Evolutionary conservation across 1,140 invertebrate genomes (phyloP).

Genomic region (Belonocnema kinseyi): DNA sequence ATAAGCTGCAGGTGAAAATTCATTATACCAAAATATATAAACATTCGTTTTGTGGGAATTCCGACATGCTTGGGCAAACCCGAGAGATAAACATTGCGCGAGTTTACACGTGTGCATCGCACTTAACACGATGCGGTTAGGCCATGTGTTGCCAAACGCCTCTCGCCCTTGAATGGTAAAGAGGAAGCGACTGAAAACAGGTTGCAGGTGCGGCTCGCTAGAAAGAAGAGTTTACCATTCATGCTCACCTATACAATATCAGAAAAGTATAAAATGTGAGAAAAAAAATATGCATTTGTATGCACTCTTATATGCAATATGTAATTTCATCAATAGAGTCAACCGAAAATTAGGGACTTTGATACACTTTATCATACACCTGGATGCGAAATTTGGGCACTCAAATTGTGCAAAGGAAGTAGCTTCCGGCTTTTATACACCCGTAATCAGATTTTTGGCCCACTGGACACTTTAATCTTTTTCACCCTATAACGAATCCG

Average conservation of each 20-base stretch:
- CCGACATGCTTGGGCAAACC: not conserved
- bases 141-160: slow-evolving; percentile 56
- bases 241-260: slow-evolving; percentile 24
- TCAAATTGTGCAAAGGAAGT: not conserved
- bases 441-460: not conserved
- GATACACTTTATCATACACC: too few species aligned
- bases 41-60: not conserved
- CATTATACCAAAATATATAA: not conserved
- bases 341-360: too few species aligned
- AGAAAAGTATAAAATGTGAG: slow-evolving; percentile 22
- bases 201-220: slow-evolving; percentile 51
- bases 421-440: slow-evolving; percentile 12
- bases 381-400: not conserved
- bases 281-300: not conserved
- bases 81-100: slow-evolving; percentile 25
- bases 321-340: not conserved
- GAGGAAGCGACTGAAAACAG: slow-evolving; percentile 50
- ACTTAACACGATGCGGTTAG: slow-evolving; percentile 40
- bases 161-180: slow-evolving; percentile 52
- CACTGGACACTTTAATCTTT: not conserved
- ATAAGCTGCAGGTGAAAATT: too few species aligned
- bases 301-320: not conserved
- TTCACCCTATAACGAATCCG: not conserved
- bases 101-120: slow-evolving; percentile 13
- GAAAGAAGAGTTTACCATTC: slow-evolving; percentile 49